Evolutionary conservation across 2,888 invertebrate genomes (phyloP), one percentile per base, ranked within the genome.

Genomic region (Dynastes maya): DNA sequence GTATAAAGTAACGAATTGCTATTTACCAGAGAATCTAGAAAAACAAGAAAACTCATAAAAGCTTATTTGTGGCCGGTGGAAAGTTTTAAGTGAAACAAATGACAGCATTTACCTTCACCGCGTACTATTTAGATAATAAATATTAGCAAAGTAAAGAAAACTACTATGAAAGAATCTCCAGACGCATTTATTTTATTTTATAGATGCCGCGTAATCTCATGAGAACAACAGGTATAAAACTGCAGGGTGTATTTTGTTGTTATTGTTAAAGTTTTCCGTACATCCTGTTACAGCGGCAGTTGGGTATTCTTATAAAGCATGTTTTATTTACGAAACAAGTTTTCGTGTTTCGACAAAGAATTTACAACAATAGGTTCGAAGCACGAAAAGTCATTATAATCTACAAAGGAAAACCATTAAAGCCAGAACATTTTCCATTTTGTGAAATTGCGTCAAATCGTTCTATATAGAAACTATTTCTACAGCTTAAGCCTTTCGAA

Each of bases 171-270:
- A 77, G 74, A 77, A 68, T 80, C 76, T 63, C 49, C 58, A n/a
- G 76, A 53, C 63, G 72, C 78, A 75, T 80, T 78, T 75, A 70
- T 80, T 80, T 78, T 79, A 76, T 79, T 77, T 80, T 79, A 79
- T 77, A 77, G 64, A 74, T 77, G 64, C 61, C 77, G 29, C 9
- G 74, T 79, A 75, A 55, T 63, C 80, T 49, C 32, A 22, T 9
- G 80, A 67, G 74, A 70, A 76, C 70, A 78, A 78, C 75, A 61
- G 76, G 70, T 75, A 78, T 53, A 72, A 49, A 74, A 22, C 61
- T 74, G 58, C 40, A 29, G 11, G 29, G 29, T 45, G 67, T 67
- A 67, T 68, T 68, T 68, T 68, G 68, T 68, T 68, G 68, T 68
- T 27, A 68, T 68, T 51, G 65, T 40, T 49, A 67, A 68, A 68